Conservation (phyloP, 1,140 invertebrate species). For the Brachystomella parvula region DNA sequence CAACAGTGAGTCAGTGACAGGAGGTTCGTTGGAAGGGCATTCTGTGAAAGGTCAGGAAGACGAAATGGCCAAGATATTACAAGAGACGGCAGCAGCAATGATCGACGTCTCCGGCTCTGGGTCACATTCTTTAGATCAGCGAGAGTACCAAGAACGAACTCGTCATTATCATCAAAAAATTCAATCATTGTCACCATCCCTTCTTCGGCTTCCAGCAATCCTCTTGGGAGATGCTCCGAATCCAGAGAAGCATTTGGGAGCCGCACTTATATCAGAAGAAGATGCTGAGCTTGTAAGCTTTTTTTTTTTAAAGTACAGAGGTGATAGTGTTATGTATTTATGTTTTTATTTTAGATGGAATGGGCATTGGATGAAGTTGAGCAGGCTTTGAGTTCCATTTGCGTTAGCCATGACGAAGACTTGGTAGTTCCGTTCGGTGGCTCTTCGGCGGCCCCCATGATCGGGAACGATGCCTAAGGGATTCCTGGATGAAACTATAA, state of each 20-base stretch:
- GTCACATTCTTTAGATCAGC: constrained; percentile 35
- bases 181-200: constrained; percentile 25
- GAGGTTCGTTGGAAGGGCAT: constrained; percentile 14
- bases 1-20: constrained; percentile 22
- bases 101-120: constrained; percentile 37
- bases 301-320: not conserved
- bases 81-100: constrained; percentile 38
- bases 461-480: too few relatives aligned
- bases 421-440: constrained; percentile 34
- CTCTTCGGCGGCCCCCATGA: constrained; percentile 10
- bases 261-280: constrained; percentile 27
- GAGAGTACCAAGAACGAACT: constrained; percentile 35
- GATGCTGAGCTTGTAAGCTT: constrained; percentile 33
- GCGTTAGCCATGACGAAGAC: constrained; percentile 33
- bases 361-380: constrained; percentile 35
- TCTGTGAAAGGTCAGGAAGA: constrained; percentile 32
- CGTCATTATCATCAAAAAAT: constrained; percentile 33
- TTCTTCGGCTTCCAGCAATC: constrained; percentile 19
- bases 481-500: too few relatives aligned
- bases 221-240: constrained; percentile 34
- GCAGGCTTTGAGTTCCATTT: constrained; percentile 32
- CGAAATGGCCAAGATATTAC: constrained; percentile 36
- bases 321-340: not conserved
- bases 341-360: constrained; percentile 31
- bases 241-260: constrained; percentile 33